A percentile compares a stretch with the other conserved stretches of the same genome.
These are phyloP conservation scores for Caranx ignobilis DNA, from an alignment of 2,113 vertebrate species.

Conservation along the genomic window DNA sequence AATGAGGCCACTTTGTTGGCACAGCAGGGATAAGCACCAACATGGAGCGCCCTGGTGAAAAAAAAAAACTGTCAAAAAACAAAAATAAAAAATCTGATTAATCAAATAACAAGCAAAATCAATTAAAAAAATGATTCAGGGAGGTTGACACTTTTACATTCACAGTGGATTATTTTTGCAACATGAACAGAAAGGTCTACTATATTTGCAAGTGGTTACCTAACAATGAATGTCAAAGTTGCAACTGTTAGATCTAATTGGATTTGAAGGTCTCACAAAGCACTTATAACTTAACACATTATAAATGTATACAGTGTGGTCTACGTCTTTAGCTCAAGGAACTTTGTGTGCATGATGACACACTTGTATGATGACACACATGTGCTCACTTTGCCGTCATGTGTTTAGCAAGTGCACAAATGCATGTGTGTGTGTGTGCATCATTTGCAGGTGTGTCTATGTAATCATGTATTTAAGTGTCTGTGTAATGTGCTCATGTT, in stretches of 20 bases:
- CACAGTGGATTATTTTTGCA: neutral
- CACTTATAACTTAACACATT: neutral
- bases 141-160: neutral
- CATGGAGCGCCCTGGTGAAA: too few relatives aligned
- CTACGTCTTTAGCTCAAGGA: neutral
- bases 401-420: neutral
- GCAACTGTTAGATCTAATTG: neutral
- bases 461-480: slow-evolving; percentile 40
- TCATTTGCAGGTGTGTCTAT: slow-evolving; percentile 8
- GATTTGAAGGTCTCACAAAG: neutral
- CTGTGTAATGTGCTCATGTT: slow-evolving; percentile 42
- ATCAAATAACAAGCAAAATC: too few relatives aligned
- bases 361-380: neutral
- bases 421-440: neutral
- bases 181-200: neutral
- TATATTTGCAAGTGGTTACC: neutral
- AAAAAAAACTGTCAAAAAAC: neutral
- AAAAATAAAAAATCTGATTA: neutral
- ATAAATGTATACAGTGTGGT: neutral
- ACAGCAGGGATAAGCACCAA: neutral
- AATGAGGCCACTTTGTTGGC: slow-evolving; percentile 3
- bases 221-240: neutral
- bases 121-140: neutral
- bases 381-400: neutral
- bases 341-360: neutral